These are phyloP conservation scores for Cavia porcellus DNA, from an alignment of 2,113 vertebrate species.

Conservation along the genomic window DNA sequence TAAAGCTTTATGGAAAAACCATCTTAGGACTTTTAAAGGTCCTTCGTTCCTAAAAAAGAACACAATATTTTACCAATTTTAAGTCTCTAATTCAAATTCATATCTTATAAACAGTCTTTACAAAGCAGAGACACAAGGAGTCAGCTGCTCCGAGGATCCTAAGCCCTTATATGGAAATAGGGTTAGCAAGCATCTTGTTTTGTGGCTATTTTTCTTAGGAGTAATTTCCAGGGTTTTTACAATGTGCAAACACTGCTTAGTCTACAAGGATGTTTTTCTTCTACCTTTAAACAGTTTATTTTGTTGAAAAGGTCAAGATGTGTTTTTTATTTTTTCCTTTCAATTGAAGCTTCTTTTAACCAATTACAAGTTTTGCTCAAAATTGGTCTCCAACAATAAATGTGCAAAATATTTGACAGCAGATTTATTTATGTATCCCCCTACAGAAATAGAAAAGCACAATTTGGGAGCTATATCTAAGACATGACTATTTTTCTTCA, in stretches of 20 bases:
- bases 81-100: conserved; percentile 69
- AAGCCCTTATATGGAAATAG: background rate
- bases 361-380: background rate
- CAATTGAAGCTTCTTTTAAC: background rate
- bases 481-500: background rate
- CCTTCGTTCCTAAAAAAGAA: conserved; percentile 63
- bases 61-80: conserved; percentile 37
- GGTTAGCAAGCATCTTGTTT: background rate
- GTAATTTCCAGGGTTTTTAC: conserved; percentile 40
- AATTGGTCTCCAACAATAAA: conserved; percentile 25
- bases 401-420: background rate
- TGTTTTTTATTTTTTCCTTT: background rate
- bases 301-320: background rate
- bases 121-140: background rate
- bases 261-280: conserved; percentile 42
- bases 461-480: background rate
- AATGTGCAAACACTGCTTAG: conserved; percentile 7
- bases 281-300: conserved; percentile 38
- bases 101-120: conserved; percentile 50
- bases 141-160: background rate
- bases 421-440: background rate
- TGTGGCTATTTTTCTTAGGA: background rate
- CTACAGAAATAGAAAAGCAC: background rate
- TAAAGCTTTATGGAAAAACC: conserved; percentile 61
- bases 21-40: conserved; percentile 50